phyloP scores from a whole-genome alignment of 2,888 invertebrate genomes.

The Plemyria rubiginata region DNA sequence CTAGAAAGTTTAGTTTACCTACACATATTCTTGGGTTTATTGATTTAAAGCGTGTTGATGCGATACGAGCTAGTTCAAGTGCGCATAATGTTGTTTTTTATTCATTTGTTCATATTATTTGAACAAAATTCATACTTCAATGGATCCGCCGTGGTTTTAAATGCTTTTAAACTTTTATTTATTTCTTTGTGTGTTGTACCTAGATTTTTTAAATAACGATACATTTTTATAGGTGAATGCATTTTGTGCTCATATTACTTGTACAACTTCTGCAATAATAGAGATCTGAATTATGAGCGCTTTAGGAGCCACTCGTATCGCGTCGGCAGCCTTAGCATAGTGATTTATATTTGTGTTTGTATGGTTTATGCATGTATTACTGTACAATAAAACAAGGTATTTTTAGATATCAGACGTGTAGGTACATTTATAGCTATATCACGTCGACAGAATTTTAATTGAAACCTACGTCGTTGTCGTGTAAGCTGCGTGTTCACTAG shows the following conservation, averaged over 20 bases:
- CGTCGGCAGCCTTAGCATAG: conserved; percentile 43
- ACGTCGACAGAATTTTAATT: background rate
- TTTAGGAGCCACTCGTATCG: conserved; percentile 1
- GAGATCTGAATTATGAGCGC: background rate
- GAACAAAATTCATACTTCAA: too few relatives aligned
- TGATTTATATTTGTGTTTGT: conserved; percentile 51
- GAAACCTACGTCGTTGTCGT: background rate
- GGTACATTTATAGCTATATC: background rate
- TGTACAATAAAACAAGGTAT: conserved; percentile 39
- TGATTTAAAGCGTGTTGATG: conserved; percentile 11
- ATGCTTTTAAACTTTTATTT: too few relatives aligned
- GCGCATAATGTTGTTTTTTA: background rate
- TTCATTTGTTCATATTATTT: background rate
- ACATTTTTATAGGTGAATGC: background rate
- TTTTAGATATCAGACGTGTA: conserved; percentile 3
- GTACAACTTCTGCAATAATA: background rate
- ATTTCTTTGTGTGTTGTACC: too few relatives aligned
- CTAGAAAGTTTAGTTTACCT: conserved; percentile 15
- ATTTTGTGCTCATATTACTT: background rate
- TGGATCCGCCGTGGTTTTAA: too few relatives aligned
- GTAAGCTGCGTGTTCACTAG: background rate
- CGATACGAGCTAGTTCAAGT: conserved; percentile 8
- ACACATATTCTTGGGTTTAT: too few relatives aligned
- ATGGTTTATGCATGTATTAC: conserved; percentile 43
- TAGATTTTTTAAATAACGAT: too few relatives aligned